Percentiles rank a stretch among this genome's conserved stretches.
These are phyloP conservation scores for Rousettus leschenaultii DNA, from an alignment of 2,113 vertebrate species.

Conservation along the genomic window DNA sequence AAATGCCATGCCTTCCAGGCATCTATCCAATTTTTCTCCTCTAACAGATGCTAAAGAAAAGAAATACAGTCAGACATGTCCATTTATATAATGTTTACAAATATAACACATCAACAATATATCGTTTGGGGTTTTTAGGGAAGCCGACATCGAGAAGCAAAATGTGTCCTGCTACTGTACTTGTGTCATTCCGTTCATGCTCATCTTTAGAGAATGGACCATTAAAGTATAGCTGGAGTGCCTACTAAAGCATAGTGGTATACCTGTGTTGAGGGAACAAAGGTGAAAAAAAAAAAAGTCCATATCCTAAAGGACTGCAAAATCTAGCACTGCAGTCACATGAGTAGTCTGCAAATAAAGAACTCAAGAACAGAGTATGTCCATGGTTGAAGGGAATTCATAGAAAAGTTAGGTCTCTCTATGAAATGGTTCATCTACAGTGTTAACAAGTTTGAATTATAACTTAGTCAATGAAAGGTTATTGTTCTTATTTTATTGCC, in stretches of 20 bases:
- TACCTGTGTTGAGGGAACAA: background rate
- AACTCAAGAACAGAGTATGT: background rate
- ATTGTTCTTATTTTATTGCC: slow-evolving; percentile 77
- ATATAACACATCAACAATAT: slow-evolving; percentile 17
- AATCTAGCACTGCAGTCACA: background rate
- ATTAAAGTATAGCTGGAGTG: background rate
- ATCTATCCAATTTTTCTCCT: slow-evolving; percentile 49
- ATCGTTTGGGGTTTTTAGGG: background rate
- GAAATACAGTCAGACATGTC: background rate
- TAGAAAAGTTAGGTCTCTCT: slow-evolving; percentile 11
- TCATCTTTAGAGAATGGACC: background rate
- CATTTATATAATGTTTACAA: slow-evolving; percentile 52
- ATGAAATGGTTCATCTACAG: slow-evolving; percentile 53
- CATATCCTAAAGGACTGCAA: background rate
- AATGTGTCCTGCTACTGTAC: background rate
- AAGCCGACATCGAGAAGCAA: background rate
- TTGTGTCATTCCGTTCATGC: background rate
- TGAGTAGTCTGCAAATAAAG: background rate
- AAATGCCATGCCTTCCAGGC: slow-evolving; percentile 42
- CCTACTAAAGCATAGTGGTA: background rate
- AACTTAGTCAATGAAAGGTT: slow-evolving; percentile 68
- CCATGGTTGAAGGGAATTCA: background rate
- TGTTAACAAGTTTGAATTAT: slow-evolving; percentile 67
- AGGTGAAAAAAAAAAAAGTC: background rate
- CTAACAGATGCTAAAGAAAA: slow-evolving; percentile 63